These are phyloP conservation scores for Podotricha telesiphe DNA, from an alignment of 2,888 invertebrate genomes.

Conservation along the genomic window DNA sequence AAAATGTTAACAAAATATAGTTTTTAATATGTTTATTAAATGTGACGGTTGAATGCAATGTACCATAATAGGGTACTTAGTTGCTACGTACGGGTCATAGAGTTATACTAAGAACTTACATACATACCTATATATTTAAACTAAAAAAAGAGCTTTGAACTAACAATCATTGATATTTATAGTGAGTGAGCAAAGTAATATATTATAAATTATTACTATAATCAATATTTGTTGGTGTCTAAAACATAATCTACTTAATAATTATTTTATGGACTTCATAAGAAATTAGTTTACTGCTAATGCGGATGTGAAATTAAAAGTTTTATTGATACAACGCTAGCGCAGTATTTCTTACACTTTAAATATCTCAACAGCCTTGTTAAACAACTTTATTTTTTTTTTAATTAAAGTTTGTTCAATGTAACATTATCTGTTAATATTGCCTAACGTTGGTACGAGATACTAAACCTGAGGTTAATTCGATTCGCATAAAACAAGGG, in stretches of 20 bases:
- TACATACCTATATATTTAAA: too few relatives aligned
- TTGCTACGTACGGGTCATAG: too few relatives aligned
- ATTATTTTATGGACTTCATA: not conserved
- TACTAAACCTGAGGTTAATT: not conserved
- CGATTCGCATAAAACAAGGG: too few relatives aligned
- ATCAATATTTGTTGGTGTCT: not conserved
- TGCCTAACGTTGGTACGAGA: not conserved
- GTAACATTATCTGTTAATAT: not conserved
- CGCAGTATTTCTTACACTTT: not conserved
- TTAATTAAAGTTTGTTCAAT: not conserved
- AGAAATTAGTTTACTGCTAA: conserved; percentile 1
- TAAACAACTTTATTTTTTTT: not conserved
- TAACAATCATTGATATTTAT: too few relatives aligned
- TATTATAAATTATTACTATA: not conserved
- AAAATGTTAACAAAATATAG: too few relatives aligned
- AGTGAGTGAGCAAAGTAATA: not conserved
- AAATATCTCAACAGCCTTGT: not conserved
- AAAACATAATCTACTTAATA: not conserved
- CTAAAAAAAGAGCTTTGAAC: too few relatives aligned
- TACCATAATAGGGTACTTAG: too few relatives aligned
- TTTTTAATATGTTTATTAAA: too few relatives aligned
- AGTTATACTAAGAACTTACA: too few relatives aligned
- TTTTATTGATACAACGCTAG: not conserved
- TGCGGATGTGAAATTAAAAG: conserved; percentile 1
- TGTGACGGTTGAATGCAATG: too few relatives aligned